Conservation (phyloP, 2,888 invertebrate genomes). For the Melangyna quadrimaculata region DNA sequence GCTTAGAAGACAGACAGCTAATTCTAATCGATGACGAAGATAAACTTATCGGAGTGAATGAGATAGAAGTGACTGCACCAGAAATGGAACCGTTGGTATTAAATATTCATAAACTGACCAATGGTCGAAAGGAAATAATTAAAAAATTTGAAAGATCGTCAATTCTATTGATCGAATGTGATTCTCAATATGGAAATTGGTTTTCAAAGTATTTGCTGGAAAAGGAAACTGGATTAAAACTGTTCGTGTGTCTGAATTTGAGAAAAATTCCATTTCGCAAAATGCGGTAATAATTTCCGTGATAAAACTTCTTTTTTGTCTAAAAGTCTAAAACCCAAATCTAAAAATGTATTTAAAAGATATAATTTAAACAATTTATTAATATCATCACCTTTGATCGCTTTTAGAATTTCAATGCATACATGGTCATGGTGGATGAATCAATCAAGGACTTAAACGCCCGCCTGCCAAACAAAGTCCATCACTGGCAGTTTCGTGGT, state of each 20-base stretch:
- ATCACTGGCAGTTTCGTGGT: constrained; percentile 84
- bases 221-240: constrained; percentile 82
- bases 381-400: too few species aligned
- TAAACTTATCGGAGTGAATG: constrained; percentile 74
- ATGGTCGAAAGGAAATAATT: constrained; percentile 75
- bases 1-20: constrained; percentile 31
- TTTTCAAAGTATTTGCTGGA: constrained; percentile 82
- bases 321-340: too few species aligned
- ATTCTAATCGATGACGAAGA: constrained; percentile 39
- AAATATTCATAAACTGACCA: constrained; percentile 79
- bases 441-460: constrained; percentile 86
- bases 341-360: too few species aligned
- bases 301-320: too few species aligned
- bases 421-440: constrained; percentile 85
- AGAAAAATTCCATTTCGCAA: constrained; percentile 74
- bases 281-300: constrained; percentile 23
- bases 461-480: constrained; percentile 82
- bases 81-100: constrained; percentile 82
- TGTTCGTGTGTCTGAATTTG: constrained; percentile 83
- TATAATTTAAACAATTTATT: too few species aligned
- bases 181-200: constrained; percentile 88
- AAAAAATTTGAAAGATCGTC: constrained; percentile 79
- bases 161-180: constrained; percentile 87
- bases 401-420: constrained; percentile 35
- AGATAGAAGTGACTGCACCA: constrained; percentile 82